Evolutionary conservation across 2,113 vertebrate genomes (phyloP).

Genomic region (Dicerorhinus sumatrensis): DNA sequence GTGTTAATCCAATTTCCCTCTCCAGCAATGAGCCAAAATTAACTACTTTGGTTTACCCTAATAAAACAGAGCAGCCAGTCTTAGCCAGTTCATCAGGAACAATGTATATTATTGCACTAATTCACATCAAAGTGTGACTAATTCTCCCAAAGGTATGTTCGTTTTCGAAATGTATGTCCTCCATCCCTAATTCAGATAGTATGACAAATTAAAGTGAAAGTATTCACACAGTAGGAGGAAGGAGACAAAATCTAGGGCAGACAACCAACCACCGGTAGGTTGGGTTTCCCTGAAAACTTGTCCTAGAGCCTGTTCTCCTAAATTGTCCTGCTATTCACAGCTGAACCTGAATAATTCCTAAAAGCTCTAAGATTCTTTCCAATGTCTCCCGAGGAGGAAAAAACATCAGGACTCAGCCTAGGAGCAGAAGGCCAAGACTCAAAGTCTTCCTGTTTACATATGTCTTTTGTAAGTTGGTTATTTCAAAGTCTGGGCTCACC

Average conservation of each 20-base stretch:
- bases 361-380: background rate
- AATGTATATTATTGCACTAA: background rate
- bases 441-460: background rate
- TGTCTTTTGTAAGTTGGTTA: background rate
- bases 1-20: background rate
- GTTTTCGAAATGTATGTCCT: conserved; percentile 13
- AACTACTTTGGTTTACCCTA: background rate
- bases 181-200: background rate
- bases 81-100: background rate
- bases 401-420: background rate
- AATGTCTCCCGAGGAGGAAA: background rate
- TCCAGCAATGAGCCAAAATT: background rate
- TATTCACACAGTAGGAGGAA: background rate
- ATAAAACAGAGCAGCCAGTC: background rate
- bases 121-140: conserved; percentile 22
- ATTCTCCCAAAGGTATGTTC: background rate
- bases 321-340: background rate
- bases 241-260: background rate
- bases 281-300: background rate
- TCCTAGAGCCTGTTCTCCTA: background rate
- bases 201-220: conserved; percentile 14
- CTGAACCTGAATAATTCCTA: background rate
- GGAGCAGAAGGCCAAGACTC: background rate
- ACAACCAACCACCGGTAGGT: background rate
- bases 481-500: background rate